These are phyloP conservation scores for Odontothrips loti DNA, from an alignment of 2,888 invertebrate species.

Conservation along the genomic window DNA sequence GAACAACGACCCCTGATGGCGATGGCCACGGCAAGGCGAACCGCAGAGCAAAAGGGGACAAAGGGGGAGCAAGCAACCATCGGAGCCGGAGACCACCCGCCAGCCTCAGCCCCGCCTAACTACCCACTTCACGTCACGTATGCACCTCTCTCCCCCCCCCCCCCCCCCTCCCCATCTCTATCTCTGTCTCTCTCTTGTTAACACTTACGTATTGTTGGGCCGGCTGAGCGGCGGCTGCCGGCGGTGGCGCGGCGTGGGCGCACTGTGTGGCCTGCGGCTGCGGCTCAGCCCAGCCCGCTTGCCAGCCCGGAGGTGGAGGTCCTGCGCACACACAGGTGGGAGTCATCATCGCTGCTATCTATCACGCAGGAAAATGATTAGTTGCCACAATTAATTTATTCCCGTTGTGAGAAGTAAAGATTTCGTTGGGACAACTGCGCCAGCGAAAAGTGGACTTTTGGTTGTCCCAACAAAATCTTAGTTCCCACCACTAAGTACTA, in stretches of 20 bases:
- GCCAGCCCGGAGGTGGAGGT: not conserved
- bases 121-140: not conserved
- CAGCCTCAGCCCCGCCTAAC: not conserved
- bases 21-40: not conserved
- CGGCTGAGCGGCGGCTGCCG: not conserved
- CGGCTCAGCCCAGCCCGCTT: not conserved
- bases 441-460: no score
- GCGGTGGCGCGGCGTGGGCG: not conserved
- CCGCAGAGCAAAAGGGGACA: not conserved
- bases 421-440: no score
- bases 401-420: no score
- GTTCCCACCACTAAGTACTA: no score
- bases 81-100: not conserved
- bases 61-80: not conserved
- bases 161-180: not conserved
- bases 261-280: not conserved
- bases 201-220: conserved; percentile 15
- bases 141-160: not conserved
- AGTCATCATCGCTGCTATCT: no score
- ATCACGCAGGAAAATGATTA: no score
- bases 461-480: no score
- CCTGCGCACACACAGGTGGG: no score
- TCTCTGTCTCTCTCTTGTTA: not conserved
- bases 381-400: no score
- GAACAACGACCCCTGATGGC: not conserved